Evolutionary conservation across 2,888 invertebrate species (phyloP).

Genomic region (Sarcophaga carnaria): DNA sequence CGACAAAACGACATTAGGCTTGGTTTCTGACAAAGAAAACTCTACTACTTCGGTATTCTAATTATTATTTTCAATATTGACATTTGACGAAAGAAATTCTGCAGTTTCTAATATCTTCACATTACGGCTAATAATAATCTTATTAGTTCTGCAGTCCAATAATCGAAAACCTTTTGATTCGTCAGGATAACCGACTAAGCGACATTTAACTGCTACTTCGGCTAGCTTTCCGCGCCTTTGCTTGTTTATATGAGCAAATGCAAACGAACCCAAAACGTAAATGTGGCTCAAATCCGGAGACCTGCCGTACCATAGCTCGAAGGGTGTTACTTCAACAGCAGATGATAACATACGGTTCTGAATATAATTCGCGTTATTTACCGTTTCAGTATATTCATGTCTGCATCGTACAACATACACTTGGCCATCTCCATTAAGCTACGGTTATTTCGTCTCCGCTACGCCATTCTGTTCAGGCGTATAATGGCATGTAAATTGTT

Average conservation of each 20-base stretch:
- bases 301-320: constrained; percentile 22
- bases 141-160: too few species aligned
- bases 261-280: neutral
- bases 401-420: constrained; percentile 17
- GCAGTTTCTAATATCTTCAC: too few species aligned
- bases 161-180: too few species aligned
- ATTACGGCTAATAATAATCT: too few species aligned
- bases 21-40: neutral
- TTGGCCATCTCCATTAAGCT: constrained; percentile 37
- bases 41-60: too few species aligned
- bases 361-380: constrained; percentile 11
- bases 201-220: too few species aligned
- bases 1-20: neutral
- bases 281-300: constrained; percentile 11
- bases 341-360: constrained; percentile 17
- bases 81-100: too few species aligned
- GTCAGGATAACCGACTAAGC: too few species aligned
- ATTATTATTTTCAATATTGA: too few species aligned
- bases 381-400: neutral
- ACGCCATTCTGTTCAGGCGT: neutral
- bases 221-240: too few species aligned
- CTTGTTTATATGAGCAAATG: too few species aligned
- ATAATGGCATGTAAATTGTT: too few species aligned
- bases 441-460: neutral
- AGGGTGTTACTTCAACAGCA: constrained; percentile 2